Percentiles rank a stretch among this genome's conserved stretches.
Evolutionary conservation across 1,140 invertebrate species (phyloP).

Genomic region (Scaptomyza hsui): DNA sequence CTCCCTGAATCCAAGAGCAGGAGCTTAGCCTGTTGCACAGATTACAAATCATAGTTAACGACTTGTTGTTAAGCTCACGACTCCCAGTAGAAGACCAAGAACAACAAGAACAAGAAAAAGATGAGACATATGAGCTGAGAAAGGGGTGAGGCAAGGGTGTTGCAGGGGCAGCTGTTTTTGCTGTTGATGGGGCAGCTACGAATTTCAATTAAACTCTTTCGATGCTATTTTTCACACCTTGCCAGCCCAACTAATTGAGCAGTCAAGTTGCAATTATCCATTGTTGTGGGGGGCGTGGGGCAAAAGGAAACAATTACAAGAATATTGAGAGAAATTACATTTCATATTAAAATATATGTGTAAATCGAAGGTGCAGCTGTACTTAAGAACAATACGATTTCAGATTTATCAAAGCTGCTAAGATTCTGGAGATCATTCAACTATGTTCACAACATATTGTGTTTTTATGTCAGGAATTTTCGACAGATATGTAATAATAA

Average conservation of each 20-base stretch:
- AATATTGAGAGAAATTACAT: neutral
- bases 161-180: neutral
- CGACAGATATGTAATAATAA: too few relatives aligned
- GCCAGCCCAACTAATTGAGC: conserved; percentile 61
- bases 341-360: too few relatives aligned
- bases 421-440: too few relatives aligned
- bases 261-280: conserved; percentile 42
- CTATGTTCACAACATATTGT: too few relatives aligned
- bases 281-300: neutral
- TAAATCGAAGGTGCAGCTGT: too few relatives aligned
- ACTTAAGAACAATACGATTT: too few relatives aligned
- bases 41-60: conserved; percentile 74
- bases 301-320: neutral
- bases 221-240: conserved; percentile 62
- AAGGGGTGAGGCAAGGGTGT: neutral
- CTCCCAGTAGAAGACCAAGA: neutral
- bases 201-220: conserved; percentile 70
- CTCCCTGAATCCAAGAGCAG: conserved; percentile 10
- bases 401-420: too few relatives aligned
- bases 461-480: too few relatives aligned
- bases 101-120: neutral
- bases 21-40: conserved; percentile 43
- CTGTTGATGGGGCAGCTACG: conserved; percentile 22
- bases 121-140: conserved; percentile 25
- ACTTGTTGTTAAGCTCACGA: conserved; percentile 35